Evolutionary conservation across 2,888 invertebrate species (phyloP), one percentile per base, ranked within the genome.

Genomic region (Pyrrhia umbra): DNA sequence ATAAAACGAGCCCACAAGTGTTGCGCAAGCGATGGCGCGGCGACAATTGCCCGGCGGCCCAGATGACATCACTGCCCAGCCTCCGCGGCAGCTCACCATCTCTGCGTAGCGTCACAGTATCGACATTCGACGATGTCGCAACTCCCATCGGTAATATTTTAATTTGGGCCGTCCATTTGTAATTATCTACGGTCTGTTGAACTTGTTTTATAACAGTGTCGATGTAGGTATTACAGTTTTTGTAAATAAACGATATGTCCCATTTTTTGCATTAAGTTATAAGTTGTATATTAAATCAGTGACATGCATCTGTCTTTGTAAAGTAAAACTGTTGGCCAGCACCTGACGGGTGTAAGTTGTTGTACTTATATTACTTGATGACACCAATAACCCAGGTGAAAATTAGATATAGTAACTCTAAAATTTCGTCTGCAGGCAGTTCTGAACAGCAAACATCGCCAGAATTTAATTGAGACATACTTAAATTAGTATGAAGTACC

Each of bases 11-110:
- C 46, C 59, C 51, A 63, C 57, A 63, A 49, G 67, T 20, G 65
- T 80, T 80, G 77, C 69, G 66, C 73, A 80, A 80, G 69, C 67
- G 52, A 71, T 68, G 65, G 68, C 62, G 51, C 68, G 72, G 79
- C 80, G 89, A 87, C 89, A 90, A 89, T 88, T 89, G 87, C 81
- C 77, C 75, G 87, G 68, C 77, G 90, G 80, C 88, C 87, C 83
- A 86, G 84, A 91, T 91, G 91, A 91, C 89, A 88, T 91, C 91
- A 91, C 71, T 68, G 68, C 60, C 63, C 59, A 59, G 61, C 54
- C 64, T 67, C 61, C 25, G 5, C 57, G 45, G 47, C 63, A 49
- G 20, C 39, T 56, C 50, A 64, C 62, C 68, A 66, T 69, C 65
- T 74, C 71, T 62, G 67, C 61, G 59, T 66, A 68, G 61, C 75